Evolutionary conservation across 1,140 invertebrate species (phyloP).

Genomic region (Papilio helenus): DNA sequence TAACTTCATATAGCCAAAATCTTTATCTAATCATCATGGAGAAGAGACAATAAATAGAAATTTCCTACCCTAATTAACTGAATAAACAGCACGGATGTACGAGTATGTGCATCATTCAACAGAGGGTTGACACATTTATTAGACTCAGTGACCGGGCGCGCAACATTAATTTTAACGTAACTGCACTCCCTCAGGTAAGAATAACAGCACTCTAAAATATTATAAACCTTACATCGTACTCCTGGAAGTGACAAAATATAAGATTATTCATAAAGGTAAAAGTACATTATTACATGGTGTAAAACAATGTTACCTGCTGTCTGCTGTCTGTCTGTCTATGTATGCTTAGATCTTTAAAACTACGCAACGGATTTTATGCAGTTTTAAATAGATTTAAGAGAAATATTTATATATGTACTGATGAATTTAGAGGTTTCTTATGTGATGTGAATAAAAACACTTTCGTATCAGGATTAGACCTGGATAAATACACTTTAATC

Average conservation of each 20-base stretch:
- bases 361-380: no score
- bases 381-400: no score
- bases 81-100: neutral
- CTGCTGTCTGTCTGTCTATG: no score
- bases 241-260: neutral
- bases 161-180: constrained; percentile 2
- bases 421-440: no score
- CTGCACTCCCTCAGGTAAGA: neutral
- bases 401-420: no score
- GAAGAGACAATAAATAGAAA: neutral
- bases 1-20: neutral
- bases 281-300: no score
- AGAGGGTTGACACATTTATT: neutral
- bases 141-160: neutral
- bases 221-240: neutral
- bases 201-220: constrained; percentile 1
- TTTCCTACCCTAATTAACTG: neutral
- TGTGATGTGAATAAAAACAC: no score
- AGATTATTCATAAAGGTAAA: no score
- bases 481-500: no score
- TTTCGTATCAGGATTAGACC: no score
- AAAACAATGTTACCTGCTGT: no score
- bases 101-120: neutral
- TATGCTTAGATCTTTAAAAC: no score
- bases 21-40: neutral